Conservation (phyloP, 2,888 invertebrate genomes). For the Stenodera caucasica region DNA sequence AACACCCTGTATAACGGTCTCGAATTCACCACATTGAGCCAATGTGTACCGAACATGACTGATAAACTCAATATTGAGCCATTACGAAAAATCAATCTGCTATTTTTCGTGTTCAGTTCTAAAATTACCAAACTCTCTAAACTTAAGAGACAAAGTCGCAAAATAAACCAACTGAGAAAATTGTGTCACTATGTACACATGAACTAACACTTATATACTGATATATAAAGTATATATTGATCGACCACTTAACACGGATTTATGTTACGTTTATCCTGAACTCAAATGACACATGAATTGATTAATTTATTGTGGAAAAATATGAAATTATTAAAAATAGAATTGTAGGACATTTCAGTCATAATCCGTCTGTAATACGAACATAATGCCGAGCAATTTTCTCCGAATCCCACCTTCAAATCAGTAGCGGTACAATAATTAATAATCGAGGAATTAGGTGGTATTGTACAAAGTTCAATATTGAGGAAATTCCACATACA, state of each 20-base stretch:
- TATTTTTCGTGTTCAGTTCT: no score
- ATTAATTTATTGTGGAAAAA: neutral
- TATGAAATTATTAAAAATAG: no score
- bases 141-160: constrained; percentile 19
- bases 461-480: neutral
- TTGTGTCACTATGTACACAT: neutral
- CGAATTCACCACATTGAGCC: no score
- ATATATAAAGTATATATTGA: neutral
- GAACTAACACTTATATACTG: neutral
- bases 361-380: neutral
- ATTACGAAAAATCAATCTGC: no score
- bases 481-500: neutral
- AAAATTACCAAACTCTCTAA: no score
- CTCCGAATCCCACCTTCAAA: neutral
- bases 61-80: constrained; percentile 11
- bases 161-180: constrained; percentile 13
- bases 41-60: constrained; percentile 22
- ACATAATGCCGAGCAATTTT: neutral
- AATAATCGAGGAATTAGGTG: neutral
- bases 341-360: neutral
- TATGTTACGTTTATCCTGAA: neutral
- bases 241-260: neutral
- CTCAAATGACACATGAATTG: neutral
- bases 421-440: neutral
- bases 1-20: no score